A percentile compares a stretch with the other conserved stretches of the same genome.
phyloP scores from a whole-genome alignment of 2,797 vertebrate species.

The Sebastes melanostomus region DNA sequence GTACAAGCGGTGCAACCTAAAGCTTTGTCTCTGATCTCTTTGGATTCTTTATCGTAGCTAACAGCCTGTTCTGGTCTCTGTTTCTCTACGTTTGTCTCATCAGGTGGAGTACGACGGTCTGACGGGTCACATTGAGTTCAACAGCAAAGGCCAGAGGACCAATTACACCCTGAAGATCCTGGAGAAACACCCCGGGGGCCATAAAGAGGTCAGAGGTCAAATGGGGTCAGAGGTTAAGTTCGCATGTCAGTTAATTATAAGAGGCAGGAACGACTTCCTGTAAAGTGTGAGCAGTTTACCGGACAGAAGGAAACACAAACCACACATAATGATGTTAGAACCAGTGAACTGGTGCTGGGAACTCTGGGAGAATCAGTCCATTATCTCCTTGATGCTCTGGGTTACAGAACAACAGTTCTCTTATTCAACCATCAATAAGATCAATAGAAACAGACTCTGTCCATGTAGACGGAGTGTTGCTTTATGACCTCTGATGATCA shows the following conservation, averaged over 20 bases:
- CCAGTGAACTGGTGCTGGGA: neutral
- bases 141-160: slow-evolving; percentile 94
- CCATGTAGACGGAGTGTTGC: neutral
- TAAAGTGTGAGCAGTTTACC: no score
- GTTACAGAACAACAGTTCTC: neutral
- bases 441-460: neutral
- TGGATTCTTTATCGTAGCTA: neutral
- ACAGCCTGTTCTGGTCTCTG: neutral
- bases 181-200: slow-evolving; percentile 87
- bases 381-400: neutral
- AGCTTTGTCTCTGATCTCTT: neutral
- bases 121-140: slow-evolving; percentile 91
- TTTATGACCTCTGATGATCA: neutral
- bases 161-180: slow-evolving; percentile 91
- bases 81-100: neutral
- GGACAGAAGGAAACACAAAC: neutral
- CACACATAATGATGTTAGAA: neutral
- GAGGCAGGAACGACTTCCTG: no score
- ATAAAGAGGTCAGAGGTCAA: slow-evolving; percentile 86
- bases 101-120: slow-evolving; percentile 92
- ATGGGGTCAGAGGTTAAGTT: neutral
- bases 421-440: neutral
- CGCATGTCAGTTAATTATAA: no score
- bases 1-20: neutral
- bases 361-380: neutral